phyloP scores from a whole-genome alignment of 2,888 invertebrate species.

The Petrolisthes cinctipes region DNA sequence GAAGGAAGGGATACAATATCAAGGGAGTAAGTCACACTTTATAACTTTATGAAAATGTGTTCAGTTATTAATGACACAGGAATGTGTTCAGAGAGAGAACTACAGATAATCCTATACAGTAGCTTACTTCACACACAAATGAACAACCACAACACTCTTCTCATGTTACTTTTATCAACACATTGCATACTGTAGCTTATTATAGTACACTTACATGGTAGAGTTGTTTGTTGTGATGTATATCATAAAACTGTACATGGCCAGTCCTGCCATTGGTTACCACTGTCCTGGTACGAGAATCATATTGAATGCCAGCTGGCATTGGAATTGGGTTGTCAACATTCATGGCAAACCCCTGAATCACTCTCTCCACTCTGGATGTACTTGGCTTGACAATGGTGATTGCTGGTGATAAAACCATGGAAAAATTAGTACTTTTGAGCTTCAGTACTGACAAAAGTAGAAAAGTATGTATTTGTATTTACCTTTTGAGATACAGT shows the following conservation, averaged over 20 bases:
- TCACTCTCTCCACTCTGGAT: constrained; percentile 73
- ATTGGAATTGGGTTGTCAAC: constrained; percentile 69
- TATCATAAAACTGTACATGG: constrained; percentile 31
- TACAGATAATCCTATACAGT: constrained; percentile 78
- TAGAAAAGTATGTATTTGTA: not conserved
- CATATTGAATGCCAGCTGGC: constrained; percentile 72
- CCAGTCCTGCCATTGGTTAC: constrained; percentile 19
- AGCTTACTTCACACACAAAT: constrained; percentile 79
- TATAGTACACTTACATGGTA: constrained; percentile 17
- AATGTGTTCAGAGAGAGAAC: not conserved
- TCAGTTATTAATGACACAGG: not conserved
- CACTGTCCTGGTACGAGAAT: constrained; percentile 71
- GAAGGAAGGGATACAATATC: constrained; percentile 40
- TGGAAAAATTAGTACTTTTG: not conserved
- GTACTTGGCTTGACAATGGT: constrained; percentile 28
- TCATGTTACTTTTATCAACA: too few relatives aligned
- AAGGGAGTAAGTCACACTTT: not conserved
- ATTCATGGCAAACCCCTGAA: constrained; percentile 80
- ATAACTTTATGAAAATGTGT: not conserved
- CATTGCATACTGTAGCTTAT: too few relatives aligned
- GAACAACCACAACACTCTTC: too few relatives aligned
- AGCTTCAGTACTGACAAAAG: not conserved
- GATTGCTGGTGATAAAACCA: constrained; percentile 23
- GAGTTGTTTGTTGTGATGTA: not conserved
- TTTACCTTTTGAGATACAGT: not conserved